Evolutionary conservation across 2,797 vertebrate genomes (phyloP).

Genomic region (Urophycis tenuis): DNA sequence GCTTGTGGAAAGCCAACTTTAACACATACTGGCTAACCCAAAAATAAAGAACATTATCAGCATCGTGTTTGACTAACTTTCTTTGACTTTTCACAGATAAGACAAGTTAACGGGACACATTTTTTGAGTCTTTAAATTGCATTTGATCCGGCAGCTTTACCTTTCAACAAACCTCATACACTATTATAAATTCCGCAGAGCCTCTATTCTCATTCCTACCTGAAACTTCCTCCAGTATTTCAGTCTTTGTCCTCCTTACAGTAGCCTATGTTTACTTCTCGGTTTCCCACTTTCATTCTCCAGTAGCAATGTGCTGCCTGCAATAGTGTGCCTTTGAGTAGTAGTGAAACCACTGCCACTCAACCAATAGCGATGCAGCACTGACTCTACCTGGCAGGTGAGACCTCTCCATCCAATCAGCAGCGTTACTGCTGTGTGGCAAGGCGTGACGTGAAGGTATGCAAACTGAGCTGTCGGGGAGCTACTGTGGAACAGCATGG

Average conservation of each 20-base stretch:
- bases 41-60: neutral
- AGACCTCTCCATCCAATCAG: constrained; percentile 30
- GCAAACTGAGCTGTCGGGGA: constrained; percentile 16
- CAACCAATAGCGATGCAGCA: constrained; percentile 51
- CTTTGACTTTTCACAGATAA: neutral
- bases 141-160: neutral
- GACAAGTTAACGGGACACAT: neutral
- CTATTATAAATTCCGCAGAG: neutral
- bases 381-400: constrained; percentile 62
- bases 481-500: constrained; percentile 1
- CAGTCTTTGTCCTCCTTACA: neutral
- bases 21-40: neutral
- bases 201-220: constrained; percentile 17
- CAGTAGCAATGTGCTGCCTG: constrained; percentile 25
- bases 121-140: neutral
- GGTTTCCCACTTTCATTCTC: constrained; percentile 20
- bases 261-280: neutral
- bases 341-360: constrained; percentile 22
- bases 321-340: constrained; percentile 27
- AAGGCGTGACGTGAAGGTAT: constrained; percentile 17
- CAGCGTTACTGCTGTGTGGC: neutral
- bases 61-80: neutral
- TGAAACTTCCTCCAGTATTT: constrained; percentile 20
- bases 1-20: constrained; percentile 21
- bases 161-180: neutral